phyloP scores from a whole-genome alignment of 2,888 invertebrate species.

The Amphipyra berbera region DNA sequence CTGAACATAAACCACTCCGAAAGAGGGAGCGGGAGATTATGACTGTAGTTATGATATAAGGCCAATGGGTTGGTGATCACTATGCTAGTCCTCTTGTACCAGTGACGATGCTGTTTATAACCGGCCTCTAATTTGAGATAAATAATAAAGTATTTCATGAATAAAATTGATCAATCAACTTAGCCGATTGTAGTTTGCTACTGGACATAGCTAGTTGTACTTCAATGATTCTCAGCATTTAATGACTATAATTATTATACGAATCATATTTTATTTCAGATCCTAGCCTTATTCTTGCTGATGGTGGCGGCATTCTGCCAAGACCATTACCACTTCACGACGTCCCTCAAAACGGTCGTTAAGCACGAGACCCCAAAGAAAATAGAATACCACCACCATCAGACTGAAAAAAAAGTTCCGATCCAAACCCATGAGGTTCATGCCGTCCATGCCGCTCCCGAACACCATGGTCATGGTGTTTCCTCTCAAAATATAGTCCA shows the following conservation, averaged over 20 bases:
- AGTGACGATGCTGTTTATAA: no score
- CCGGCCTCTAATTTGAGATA: no score
- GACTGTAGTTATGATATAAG: no score
- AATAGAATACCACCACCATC: constrained; percentile 48
- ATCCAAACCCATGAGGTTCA: constrained; percentile 27
- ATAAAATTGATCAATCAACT: no score
- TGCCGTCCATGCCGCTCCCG: constrained; percentile 37
- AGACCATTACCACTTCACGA: constrained; percentile 65
- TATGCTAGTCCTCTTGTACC: no score
- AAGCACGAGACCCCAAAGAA: constrained; percentile 70
- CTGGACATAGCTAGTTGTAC: no score
- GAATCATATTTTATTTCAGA: constrained; percentile 56
- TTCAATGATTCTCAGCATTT: no score
- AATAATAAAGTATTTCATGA: no score
- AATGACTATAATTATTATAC: neutral
- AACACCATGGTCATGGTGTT: constrained; percentile 63
- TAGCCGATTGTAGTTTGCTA: no score
- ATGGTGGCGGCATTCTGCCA: constrained; percentile 65
- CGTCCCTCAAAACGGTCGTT: constrained; percentile 64
- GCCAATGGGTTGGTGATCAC: no score
- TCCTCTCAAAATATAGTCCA: constrained; percentile 71
- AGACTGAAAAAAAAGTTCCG: constrained; percentile 12
- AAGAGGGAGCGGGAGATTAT: no score
- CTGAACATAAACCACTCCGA: no score
- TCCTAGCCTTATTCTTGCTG: constrained; percentile 56